These are phyloP conservation scores for Melipona quadrifasciata DNA, from an alignment of 1,140 invertebrate genomes.

Conservation along the genomic window DNA sequence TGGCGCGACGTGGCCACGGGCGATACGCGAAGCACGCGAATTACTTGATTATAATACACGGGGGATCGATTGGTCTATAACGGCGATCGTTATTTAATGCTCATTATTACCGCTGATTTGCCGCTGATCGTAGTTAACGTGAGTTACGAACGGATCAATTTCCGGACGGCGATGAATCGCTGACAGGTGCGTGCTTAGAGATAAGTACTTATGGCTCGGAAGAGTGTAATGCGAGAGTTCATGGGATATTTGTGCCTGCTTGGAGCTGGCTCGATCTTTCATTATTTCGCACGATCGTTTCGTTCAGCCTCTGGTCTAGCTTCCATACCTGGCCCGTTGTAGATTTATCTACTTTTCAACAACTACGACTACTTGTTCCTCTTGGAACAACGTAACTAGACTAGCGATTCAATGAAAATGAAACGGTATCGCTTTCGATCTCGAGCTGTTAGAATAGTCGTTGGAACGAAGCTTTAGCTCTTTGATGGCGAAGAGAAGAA, in stretches of 20 bases:
- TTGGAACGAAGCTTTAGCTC: background rate
- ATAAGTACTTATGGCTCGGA: slow-evolving; percentile 17
- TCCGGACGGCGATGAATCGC: slow-evolving; percentile 51
- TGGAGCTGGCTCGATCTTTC: slow-evolving; percentile 20
- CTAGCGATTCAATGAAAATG: slow-evolving; percentile 11
- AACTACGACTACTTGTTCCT: background rate
- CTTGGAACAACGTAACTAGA: background rate
- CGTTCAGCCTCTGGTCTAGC: background rate
- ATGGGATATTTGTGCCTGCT: slow-evolving; percentile 57
- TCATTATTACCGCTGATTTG: slow-evolving; percentile 59
- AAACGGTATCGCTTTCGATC: slow-evolving; percentile 3
- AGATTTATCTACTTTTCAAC: slow-evolving; percentile 13
- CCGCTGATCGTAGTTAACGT: slow-evolving; percentile 44
- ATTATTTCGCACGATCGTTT: slow-evolving; percentile 15
- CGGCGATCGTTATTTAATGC: slow-evolving; percentile 55
- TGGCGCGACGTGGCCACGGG: slow-evolving; percentile 35
- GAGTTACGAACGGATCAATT: slow-evolving; percentile 61
- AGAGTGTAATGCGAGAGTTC: slow-evolving; percentile 40
- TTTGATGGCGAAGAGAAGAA: background rate
- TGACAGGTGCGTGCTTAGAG: slow-evolving; percentile 54
- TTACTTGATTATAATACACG: slow-evolving; percentile 63
- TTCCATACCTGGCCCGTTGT: slow-evolving; percentile 11
- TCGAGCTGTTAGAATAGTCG: background rate
- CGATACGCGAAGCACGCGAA: slow-evolving; percentile 59
- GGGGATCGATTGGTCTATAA: slow-evolving; percentile 28